These are phyloP conservation scores for Bruchidius siliquastri DNA, from an alignment of 2,888 invertebrate species.

Conservation along the genomic window DNA sequence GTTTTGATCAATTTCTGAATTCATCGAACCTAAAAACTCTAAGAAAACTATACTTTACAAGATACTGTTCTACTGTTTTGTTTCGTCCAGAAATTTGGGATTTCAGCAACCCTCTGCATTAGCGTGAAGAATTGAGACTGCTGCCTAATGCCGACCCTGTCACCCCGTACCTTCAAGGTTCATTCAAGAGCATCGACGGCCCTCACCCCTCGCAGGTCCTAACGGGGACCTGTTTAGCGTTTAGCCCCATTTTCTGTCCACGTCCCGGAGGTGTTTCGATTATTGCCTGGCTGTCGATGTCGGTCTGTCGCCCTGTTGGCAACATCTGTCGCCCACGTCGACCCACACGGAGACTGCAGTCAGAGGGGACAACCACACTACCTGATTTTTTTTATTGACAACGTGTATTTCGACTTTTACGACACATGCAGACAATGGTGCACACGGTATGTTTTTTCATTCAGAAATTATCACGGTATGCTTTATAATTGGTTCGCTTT, in stretches of 20 bases:
- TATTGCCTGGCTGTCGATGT: constrained; percentile 29
- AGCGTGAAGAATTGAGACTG: no score
- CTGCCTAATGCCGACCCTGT: not conserved
- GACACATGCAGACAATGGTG: not conserved
- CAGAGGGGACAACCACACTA: constrained; percentile 11
- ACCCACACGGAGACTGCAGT: constrained; percentile 2
- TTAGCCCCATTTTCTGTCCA: constrained; percentile 35
- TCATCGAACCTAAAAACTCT: no score
- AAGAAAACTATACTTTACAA: no score
- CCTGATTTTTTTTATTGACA: constrained; percentile 20
- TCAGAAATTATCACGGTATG: not conserved
- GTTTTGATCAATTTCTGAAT: no score
- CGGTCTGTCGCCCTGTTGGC: constrained; percentile 27
- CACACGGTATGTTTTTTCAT: not conserved
- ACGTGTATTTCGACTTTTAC: not conserved
- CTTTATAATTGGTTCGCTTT: no score
- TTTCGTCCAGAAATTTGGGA: no score
- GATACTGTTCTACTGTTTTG: no score
- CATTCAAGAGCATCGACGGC: constrained; percentile 2
- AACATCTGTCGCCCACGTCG: constrained; percentile 44
- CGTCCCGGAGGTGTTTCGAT: constrained; percentile 44
- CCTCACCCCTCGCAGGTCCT: constrained; percentile 22
- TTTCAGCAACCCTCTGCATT: no score
- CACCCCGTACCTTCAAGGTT: constrained; percentile 7
- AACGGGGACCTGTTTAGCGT: constrained; percentile 28